phyloP scores from a whole-genome alignment of 1,140 invertebrate species.

The Frieseomelitta varia region DNA sequence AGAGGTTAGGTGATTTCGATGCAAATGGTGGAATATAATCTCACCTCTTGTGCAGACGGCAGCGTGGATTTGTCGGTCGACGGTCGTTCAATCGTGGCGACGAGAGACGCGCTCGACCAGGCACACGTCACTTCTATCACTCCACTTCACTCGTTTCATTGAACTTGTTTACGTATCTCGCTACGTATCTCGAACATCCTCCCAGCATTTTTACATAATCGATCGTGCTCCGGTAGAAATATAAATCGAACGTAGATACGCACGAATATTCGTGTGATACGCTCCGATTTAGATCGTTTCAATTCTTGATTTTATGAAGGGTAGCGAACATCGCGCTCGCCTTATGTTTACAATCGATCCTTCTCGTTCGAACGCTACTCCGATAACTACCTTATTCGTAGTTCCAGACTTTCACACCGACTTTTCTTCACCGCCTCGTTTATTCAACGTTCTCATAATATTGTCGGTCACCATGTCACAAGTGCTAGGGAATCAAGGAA shows the following conservation, averaged over 20 bases:
- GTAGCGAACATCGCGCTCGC: background rate
- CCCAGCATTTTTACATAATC: background rate
- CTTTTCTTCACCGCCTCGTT: background rate
- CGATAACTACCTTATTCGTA: background rate
- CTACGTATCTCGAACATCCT: background rate
- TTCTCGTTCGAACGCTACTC: background rate
- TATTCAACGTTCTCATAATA: constrained; percentile 17
- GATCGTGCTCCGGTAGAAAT: background rate
- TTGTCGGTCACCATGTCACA: constrained; percentile 46
- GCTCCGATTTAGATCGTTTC: background rate
- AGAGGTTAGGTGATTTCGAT: background rate
- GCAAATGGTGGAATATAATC: constrained; percentile 5
- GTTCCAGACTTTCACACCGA: background rate
- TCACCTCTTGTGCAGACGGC: constrained; percentile 77
- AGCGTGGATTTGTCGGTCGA: constrained; percentile 71
- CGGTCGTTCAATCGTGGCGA: constrained; percentile 68
- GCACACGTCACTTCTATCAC: constrained; percentile 49
- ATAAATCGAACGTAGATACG: background rate
- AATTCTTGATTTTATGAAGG: background rate
- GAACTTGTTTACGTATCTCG: constrained; percentile 25
- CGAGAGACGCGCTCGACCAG: constrained; percentile 39
- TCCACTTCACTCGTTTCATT: constrained; percentile 57
- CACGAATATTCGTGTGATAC: background rate
- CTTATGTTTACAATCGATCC: background rate
- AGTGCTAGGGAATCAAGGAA: background rate